These are phyloP conservation scores for Cladopsammia gracilis DNA, from an alignment of 64 coral and sea anemone genomes.

Conservation along the genomic window DNA sequence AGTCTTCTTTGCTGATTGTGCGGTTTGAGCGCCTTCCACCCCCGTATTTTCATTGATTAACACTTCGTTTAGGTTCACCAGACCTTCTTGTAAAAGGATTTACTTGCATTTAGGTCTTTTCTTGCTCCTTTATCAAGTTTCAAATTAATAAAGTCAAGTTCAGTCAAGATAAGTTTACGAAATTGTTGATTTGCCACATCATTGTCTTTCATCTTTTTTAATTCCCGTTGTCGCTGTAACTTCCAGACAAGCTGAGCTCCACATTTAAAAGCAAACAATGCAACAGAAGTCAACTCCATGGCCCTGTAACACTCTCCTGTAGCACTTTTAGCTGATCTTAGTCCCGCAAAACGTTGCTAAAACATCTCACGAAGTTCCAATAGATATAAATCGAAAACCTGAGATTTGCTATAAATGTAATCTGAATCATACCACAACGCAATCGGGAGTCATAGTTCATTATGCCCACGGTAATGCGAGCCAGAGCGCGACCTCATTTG, in stretches of 20 bases:
- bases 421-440: too few relatives aligned
- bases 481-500: too few relatives aligned
- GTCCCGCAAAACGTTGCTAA: too few relatives aligned
- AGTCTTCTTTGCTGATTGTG: too few relatives aligned
- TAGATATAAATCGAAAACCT: too few relatives aligned
- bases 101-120: neutral
- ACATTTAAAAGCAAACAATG: neutral
- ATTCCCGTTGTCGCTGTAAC: neutral
- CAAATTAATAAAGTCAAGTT: neutral
- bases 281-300: neutral
- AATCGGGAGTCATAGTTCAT: too few relatives aligned
- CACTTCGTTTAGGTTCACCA: neutral
- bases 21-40: neutral
- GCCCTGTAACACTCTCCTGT: too few relatives aligned
- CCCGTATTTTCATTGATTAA: neutral
- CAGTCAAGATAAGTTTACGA: neutral
- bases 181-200: neutral
- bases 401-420: too few relatives aligned
- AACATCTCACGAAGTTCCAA: too few relatives aligned
- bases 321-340: too few relatives aligned
- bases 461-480: too few relatives aligned
- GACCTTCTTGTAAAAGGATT: neutral
- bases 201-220: neutral
- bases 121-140: neutral
- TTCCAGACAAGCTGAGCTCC: neutral